These are phyloP conservation scores for Aphelenchoides besseyi DNA, from an alignment of 1,140 invertebrate genomes.

Conservation along the genomic window DNA sequence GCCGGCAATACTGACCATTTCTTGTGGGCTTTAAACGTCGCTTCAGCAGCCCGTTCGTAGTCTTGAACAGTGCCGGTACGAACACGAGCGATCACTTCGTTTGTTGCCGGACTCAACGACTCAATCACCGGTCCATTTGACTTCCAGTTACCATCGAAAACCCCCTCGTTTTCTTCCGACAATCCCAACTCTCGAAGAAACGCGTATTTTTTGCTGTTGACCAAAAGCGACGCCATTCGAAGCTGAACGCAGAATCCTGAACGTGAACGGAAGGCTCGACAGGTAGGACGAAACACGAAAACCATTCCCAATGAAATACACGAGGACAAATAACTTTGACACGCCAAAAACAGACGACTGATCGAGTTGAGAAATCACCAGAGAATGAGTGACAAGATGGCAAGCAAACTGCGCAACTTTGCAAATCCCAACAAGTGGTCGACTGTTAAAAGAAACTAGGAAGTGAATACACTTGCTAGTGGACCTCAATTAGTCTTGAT, in stretches of 20 bases:
- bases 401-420: too few species aligned
- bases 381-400: too few species aligned
- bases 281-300: constrained; percentile 4
- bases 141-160: constrained; percentile 48
- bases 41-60: constrained; percentile 39
- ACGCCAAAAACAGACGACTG: not conserved
- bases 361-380: not conserved
- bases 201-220: constrained; percentile 53
- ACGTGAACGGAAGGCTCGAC: not conserved
- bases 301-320: constrained; percentile 5
- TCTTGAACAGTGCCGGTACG: constrained; percentile 52
- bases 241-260: constrained; percentile 24
- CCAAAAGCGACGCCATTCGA: constrained; percentile 57
- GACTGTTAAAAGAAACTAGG: too few species aligned
- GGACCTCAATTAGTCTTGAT: too few species aligned
- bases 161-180: constrained; percentile 51
- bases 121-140: constrained; percentile 16
- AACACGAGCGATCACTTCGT: constrained; percentile 56
- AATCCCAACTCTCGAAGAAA: constrained; percentile 59
- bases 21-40: constrained; percentile 31
- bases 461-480: too few species aligned
- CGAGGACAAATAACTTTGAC: not conserved
- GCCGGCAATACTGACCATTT: constrained; percentile 41
- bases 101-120: constrained; percentile 53
- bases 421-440: too few species aligned